Evolutionary conservation across 2,113 vertebrate species (phyloP), one percentile per base, ranked within the genome.

Genomic region (Proteles cristata): DNA sequence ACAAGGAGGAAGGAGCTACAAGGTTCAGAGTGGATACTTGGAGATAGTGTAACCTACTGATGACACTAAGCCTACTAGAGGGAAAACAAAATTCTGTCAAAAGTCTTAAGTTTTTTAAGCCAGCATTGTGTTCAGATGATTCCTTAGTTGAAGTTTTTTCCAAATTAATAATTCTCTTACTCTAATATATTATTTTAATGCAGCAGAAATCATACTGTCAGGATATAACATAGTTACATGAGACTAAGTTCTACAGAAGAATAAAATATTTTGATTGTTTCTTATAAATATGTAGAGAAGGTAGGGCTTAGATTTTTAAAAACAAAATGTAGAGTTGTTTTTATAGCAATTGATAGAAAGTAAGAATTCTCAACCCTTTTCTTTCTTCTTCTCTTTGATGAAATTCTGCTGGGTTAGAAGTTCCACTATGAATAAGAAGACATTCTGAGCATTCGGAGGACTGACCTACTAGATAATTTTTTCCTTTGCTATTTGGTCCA

Each of bases 401-500:
- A 98, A 94, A 95, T 90, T 94, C 85, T 96, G 66, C 35, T 96
- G 88, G 12, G 0, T 74, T 97, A 55, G 53, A 96, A 97, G 61
- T 93, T 97, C 50, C 73, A 63, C 48, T 96, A 83, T 45, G 96
- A 98, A 97, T 93, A 96, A 98, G 91, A 69, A 87, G 83, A 93
- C 83, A 85, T 96, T 76, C 85, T 97, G 93, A 91, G 82, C 92
- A 97, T 97, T 98, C 94, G 88, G 94, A 93, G 82, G 28, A 83
- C 88, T 97, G 96, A 97, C 95, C 90, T 73, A 17, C 65, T 94
- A 71, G 93, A 97, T 98, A 97, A 79, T 83, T 97, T 97, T 97
- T 98, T 84, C 71, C 88, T 97, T 97, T 97, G 1, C 0, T 98
- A 81, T 98, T 98, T 98, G 97, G 96, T 96, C 93, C 97, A 97